Base-by-base conservation (phyloP, 1,140 invertebrate species). In the Wasmannia auropunctata region DNA sequence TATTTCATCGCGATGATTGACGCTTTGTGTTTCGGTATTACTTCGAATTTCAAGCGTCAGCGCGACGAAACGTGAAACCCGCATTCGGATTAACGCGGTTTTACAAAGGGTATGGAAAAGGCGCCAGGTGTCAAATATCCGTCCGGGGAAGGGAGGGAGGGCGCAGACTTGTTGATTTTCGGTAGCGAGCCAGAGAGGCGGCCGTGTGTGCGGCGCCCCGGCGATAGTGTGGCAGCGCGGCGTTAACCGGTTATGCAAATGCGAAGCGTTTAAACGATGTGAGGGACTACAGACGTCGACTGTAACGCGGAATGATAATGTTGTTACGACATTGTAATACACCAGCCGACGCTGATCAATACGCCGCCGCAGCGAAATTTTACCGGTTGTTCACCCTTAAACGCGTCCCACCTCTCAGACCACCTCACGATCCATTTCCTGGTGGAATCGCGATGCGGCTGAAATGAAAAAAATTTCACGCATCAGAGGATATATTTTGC, bases 91-190 rank as follows among this genome's bases (percentile, higher is more conserved):
- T 43, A 43, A 43, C 22, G 34, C 34, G 49, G 37, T 22, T 67
- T 49, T 14, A 70, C 65, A 70, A 72, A 70, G 51, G 37, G 22
- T n/a, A n/a, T 16, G 37, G 51, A 70, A 70, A 72, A 81, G 46
- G 65, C 49, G 14, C 10, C 7, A 11, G 37, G 3, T 72, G 65
- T 72, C 65, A 31, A 81, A 72, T 70, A 70, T 58, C 37, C 37
- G 28, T 81, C 51, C 79, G 19, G 25, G n/a, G n/a, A n/a, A n/a
- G n/a, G n/a, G n/a, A n/a, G n/a, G n/a, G n/a, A n/a, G n/a, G n/a
- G 25, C 25, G 63, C 7, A 25, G n/a, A 81, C 65, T 81, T 81
- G 79, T 81, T 81, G 79, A 81, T 81, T 81, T 81, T 81, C 65
- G 34, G 63, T 40, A n/a, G 40, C 11, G 28, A 60, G 54, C 14